Evolutionary conservation across 2,888 invertebrate species (phyloP), one percentile per base, ranked within the genome.

Genomic region (Ochlodes sylvanus): DNA sequence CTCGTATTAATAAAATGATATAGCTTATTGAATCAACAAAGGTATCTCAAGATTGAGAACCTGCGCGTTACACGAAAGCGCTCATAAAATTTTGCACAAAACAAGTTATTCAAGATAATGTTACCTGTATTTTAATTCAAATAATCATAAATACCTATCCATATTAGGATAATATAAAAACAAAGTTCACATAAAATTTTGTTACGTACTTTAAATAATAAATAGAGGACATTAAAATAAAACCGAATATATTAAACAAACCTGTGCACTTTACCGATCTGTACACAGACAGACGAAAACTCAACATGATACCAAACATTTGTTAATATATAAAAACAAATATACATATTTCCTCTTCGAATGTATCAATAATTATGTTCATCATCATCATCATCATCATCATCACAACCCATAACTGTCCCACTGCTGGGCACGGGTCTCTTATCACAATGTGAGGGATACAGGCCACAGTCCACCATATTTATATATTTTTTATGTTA

Each of bases 201-300:
- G 21, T 41, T 67, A 69, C 32, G 69, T 63, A 65, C 62, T 50
- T 60, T 38, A 65, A 41, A 67, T 69, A 63, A 66, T 63, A 63
- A 44, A 58, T 66, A 47, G 67, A n/a, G 41, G 38, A 64, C 44
- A 50, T 6, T 58, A 65, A 58, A 64, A 64, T 47, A 32, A 56
- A 19, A 52, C 10, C 10, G 50, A 65, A 65, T 52, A 58, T 21
- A 57, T 64, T 50, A 58, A 21, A 44, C 34, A 54, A 63, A 63
- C 27, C 42, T 55, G 14, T 32, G 27, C n/a, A 15, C 42, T 12
- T 14, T 62, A 62, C 12, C 32, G 34, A 55, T 27, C 15, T 19
- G 17, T 56, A 32, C 21, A 47, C 17, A 47, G 0, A 47, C 1
- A 17, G 17, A 47, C 5, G 9, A 47, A 17, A 15, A 17, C 17